Conservation (phyloP, 2,113 vertebrate genomes). For the Rhabdornis inornatus region DNA sequence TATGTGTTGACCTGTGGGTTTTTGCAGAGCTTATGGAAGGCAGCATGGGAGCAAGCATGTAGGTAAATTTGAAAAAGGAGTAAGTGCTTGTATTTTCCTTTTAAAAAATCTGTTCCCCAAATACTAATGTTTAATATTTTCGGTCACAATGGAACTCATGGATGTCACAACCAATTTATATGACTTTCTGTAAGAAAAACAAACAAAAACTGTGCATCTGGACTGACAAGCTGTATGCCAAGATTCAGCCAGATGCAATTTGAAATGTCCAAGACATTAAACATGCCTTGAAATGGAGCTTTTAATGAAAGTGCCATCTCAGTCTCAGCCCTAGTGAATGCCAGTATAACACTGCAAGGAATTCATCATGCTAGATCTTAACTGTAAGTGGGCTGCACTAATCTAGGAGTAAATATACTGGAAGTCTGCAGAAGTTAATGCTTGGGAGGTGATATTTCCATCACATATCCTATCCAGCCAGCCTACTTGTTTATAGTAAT, state of each 20-base stretch:
- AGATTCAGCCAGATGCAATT: slow-evolving; percentile 68
- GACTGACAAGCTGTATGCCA: slow-evolving; percentile 66
- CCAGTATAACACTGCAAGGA: neutral
- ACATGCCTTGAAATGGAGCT: slow-evolving; percentile 10
- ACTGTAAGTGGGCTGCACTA: neutral
- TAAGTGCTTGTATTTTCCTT: neutral
- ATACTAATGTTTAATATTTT: slow-evolving; percentile 16
- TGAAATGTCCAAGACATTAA: slow-evolving; percentile 56
- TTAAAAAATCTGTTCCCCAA: neutral
- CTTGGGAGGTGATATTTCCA: neutral
- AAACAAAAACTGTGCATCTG: slow-evolving; percentile 52
- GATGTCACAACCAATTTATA: slow-evolving; percentile 27
- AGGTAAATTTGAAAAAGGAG: neutral
- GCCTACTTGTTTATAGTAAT: neutral
- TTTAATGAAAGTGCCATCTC: slow-evolving; percentile 27
- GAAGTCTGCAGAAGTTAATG: neutral
- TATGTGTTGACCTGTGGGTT: neutral
- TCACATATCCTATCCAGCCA: neutral
- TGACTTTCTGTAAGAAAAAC: neutral
- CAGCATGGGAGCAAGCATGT: neutral
- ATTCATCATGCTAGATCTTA: neutral
- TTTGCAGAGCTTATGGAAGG: neutral
- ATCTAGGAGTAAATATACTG: neutral
- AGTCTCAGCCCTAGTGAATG: neutral
- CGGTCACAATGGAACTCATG: neutral